Conservation (phyloP, 2,888 invertebrate genomes). For the Drosophila pegasa region DNA sequence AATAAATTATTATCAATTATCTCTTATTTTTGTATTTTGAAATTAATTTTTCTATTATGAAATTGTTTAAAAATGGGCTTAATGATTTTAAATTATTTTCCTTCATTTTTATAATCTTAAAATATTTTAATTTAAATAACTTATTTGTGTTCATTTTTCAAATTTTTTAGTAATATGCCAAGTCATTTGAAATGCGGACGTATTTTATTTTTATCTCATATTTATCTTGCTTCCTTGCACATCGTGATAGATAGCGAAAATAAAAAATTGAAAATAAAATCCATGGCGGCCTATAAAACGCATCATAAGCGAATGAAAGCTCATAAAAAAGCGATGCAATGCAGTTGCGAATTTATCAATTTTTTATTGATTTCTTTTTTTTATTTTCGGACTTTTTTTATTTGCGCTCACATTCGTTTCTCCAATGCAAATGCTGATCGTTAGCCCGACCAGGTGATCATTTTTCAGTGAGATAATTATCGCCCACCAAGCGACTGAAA, state of each 20-base stretch:
- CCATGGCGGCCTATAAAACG: slow-evolving; percentile 19
- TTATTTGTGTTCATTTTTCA: background rate
- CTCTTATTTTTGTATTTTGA: background rate
- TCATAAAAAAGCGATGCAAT: slow-evolving; percentile 13
- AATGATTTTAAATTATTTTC: background rate
- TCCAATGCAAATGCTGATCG: slow-evolving; percentile 67
- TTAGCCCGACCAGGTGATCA: slow-evolving; percentile 67
- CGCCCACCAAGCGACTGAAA: slow-evolving; percentile 62
- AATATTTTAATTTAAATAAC: background rate
- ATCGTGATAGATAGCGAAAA: background rate
- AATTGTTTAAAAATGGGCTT: too few relatives aligned
- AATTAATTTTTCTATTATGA: background rate
- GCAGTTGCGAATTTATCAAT: slow-evolving; percentile 53
- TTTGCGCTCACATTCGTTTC: slow-evolving; percentile 12
- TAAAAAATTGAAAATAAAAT: background rate
- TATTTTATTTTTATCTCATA: background rate
- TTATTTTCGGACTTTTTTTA: slow-evolving; percentile 17
- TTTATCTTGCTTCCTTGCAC: slow-evolving; percentile 3
- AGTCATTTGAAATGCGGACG: background rate
- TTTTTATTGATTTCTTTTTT: slow-evolving; percentile 50
- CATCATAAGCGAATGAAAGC: slow-evolving; percentile 38
- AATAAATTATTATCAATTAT: background rate
- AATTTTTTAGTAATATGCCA: background rate
- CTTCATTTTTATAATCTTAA: background rate
- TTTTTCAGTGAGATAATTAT: slow-evolving; percentile 75